These are phyloP conservation scores for Busseola fusca DNA, from an alignment of 2,888 invertebrate genomes.

Conservation along the genomic window DNA sequence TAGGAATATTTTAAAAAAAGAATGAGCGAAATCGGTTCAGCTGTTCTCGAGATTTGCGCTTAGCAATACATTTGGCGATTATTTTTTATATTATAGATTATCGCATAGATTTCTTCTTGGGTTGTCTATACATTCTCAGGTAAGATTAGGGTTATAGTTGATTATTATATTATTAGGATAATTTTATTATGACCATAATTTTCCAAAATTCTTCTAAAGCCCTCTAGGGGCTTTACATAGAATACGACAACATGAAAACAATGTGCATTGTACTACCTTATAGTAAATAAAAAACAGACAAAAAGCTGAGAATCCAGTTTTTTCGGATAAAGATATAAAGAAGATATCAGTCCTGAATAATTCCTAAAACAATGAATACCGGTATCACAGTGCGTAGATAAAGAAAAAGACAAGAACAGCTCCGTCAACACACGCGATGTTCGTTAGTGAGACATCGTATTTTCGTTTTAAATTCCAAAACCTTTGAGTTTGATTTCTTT, in stretches of 20 bases:
- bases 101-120: background rate
- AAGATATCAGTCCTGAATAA: slow-evolving; percentile 2
- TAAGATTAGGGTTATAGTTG: background rate
- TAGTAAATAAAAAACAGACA: background rate
- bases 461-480: slow-evolving; percentile 12
- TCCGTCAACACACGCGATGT: slow-evolving; percentile 10
- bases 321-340: background rate
- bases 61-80: too few relatives aligned
- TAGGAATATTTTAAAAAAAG: too few relatives aligned
- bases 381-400: background rate
- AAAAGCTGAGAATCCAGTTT: background rate
- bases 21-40: too few relatives aligned
- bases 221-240: background rate
- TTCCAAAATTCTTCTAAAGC: background rate
- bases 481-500: slow-evolving; percentile 27
- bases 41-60: too few relatives aligned
- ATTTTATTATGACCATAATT: background rate
- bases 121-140: background rate
- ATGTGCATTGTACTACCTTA: background rate
- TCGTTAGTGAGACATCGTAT: slow-evolving; percentile 27
- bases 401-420: background rate
- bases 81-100: too few relatives aligned
- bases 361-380: slow-evolving; percentile 6
- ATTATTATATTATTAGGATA: too few relatives aligned
- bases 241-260: background rate